Percentiles rank a stretch among this genome's conserved stretches.
phyloP scores from a whole-genome alignment of 2,888 invertebrate genomes.

The Nemapogon koenigi region DNA sequence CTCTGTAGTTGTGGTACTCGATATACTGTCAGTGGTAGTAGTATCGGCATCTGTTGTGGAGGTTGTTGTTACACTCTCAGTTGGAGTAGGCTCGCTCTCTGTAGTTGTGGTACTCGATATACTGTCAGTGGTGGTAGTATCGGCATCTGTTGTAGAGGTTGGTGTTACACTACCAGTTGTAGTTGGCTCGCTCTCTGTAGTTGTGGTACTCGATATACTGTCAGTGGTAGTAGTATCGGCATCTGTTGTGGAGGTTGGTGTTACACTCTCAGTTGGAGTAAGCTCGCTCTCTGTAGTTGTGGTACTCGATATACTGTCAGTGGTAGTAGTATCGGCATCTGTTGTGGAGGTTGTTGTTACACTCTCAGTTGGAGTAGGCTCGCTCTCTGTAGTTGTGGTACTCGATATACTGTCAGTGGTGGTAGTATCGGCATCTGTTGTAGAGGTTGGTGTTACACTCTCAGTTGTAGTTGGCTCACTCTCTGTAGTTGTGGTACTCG shows the following conservation, averaged over 20 bases:
- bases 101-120: conserved; percentile 5
- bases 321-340: background rate
- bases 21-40: background rate
- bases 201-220: no score
- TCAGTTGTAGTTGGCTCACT: background rate
- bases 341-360: background rate
- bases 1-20: background rate
- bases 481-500: conserved; percentile 3
- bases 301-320: no score
- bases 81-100: conserved; percentile 5
- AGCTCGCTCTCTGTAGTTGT: conserved; percentile 1
- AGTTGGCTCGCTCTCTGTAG: conserved; percentile 8
- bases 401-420: background rate
- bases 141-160: conserved; percentile 3
- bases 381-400: no score
- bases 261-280: conserved; percentile 2
- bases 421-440: conserved; percentile 1
- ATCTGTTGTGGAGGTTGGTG: background rate
- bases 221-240: background rate
- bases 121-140: conserved; percentile 1
- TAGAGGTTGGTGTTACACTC: no score
- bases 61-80: conserved; percentile 10
- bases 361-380: conserved; percentile 1
- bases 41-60: conserved; percentile 7
- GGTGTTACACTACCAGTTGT: conserved; percentile 10